Base-by-base conservation (phyloP, 2,797 vertebrate genomes). In the Clarias platycephalus region DNA sequence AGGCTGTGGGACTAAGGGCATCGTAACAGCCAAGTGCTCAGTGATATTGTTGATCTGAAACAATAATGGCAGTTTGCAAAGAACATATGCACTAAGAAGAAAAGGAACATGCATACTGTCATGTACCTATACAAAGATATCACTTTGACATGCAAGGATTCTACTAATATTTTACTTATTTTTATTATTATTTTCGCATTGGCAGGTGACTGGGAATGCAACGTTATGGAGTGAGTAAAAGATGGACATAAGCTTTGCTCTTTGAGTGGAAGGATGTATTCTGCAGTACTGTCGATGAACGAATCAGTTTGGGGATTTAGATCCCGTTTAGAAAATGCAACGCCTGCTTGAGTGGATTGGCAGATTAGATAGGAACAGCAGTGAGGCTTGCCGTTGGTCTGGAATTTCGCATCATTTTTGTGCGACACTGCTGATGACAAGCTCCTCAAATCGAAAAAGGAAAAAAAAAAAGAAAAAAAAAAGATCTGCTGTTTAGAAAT, bases 81-180 rank as follows among this genome's bases (percentile, higher is more conserved):
- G 91, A 95, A 92, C 93, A 91, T 94, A 94, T 95, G 94, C 95
- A 95, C 94, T 95, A 94, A 94, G 90, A 93, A 90, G 87, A 94
- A 80, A 92, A 93, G 93, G 89, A 94, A 94, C 92, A 94, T 94
- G 93, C 93, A 94, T 93, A 84, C 76, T 28, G 92, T 93, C 93
- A 93, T 95, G 93, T 93, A 94, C 93, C 93, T 93, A 92, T 93
- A 94, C 93, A 93, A 93, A 94, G 93, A 95, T 93, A 94, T 95
- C 94, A 95, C 93, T 85, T 84, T 94, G 94, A 94, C 94, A 92
- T 92, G 92, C 92, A 93, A 92, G 88, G 91, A 94, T 93, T 92
- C 92, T 91, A 94, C 90, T 84, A 83, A 87, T 90, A 71, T 85
- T 83, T 78, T 79, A 90, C 80, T 86, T 77, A 83, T 87, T 86